These are phyloP conservation scores for Antennarius striatus DNA, from an alignment of 2,113 vertebrate genomes.

Conservation along the genomic window DNA sequence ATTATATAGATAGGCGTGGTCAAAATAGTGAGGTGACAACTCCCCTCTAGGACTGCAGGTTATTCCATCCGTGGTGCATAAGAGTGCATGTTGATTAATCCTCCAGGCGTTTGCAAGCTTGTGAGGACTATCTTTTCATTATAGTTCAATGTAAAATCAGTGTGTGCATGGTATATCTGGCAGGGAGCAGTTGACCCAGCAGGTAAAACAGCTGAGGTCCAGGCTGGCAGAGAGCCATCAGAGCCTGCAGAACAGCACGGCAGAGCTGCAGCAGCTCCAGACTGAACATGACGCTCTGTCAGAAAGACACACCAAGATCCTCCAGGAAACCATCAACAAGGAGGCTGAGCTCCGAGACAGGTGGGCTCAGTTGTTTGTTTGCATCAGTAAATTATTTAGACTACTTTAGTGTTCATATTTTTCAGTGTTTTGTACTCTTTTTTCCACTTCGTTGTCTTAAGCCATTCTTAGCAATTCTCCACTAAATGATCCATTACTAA, in stretches of 20 bases:
- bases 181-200: conserved; percentile 86
- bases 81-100: no score
- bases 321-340: conserved; percentile 91
- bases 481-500: background rate
- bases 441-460: background rate
- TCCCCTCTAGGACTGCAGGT: no score
- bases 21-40: no score
- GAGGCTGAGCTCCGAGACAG: conserved; percentile 95
- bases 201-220: conserved; percentile 87
- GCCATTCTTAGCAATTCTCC: no score
- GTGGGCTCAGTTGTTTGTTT: conserved; percentile 64
- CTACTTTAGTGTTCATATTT: background rate
- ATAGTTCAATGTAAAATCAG: background rate
- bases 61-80: no score
- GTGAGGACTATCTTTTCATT: no score
- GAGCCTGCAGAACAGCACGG: conserved; percentile 79
- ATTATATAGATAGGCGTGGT: no score
- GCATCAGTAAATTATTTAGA: no score
- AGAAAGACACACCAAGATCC: conserved; percentile 94
- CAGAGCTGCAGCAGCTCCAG: conserved; percentile 90
- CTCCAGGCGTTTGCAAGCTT: no score
- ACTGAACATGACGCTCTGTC: conserved; percentile 89
- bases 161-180: conserved; percentile 12
- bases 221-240: conserved; percentile 89
- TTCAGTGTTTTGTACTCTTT: background rate